Evolutionary conservation across 2,113 vertebrate genomes (phyloP).

Genomic region (Hipposideros armiger): DNA sequence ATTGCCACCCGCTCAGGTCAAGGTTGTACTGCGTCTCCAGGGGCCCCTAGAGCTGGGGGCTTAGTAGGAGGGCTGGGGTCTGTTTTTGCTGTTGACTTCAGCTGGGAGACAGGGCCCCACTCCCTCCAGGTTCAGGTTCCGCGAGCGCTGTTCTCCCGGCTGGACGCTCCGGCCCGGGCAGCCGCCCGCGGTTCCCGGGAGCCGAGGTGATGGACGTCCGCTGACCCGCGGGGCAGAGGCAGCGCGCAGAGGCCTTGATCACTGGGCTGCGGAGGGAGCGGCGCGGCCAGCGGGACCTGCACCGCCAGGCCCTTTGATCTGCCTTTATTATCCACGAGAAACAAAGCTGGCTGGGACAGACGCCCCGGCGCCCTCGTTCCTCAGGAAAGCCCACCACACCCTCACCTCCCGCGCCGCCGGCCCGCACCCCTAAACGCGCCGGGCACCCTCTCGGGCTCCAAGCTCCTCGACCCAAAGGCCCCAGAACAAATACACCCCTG

Average conservation of each 20-base stretch:
- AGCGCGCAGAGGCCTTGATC: constrained; percentile 90
- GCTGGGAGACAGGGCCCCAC: not conserved
- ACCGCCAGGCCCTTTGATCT: constrained; percentile 90
- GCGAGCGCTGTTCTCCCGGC: constrained; percentile 69
- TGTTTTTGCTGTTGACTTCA: not conserved
- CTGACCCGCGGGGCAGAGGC: constrained; percentile 89
- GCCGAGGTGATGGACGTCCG: constrained; percentile 89
- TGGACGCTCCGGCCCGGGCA: constrained; percentile 73
- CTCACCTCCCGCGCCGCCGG: constrained; percentile 43
- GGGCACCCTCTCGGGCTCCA: constrained; percentile 20
- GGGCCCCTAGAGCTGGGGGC: not conserved
- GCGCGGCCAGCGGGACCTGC: constrained; percentile 87
- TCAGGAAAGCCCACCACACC: constrained; percentile 69
- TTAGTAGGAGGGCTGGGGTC: not conserved
- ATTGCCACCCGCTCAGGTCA: not conserved
- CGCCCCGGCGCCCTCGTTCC: constrained; percentile 87
- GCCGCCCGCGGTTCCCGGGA: constrained; percentile 81
- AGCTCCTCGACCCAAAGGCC: not conserved
- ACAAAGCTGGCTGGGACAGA: constrained; percentile 91
- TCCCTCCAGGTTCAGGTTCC: constrained; percentile 30
- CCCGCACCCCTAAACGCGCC: not conserved
- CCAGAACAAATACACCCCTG: not conserved
- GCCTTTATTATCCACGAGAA: constrained; percentile 88
- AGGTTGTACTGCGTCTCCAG: not conserved
- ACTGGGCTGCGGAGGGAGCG: constrained; percentile 89